Percentiles rank a stretch among this genome's conserved stretches.
Conservation (phyloP, 2,888 invertebrate genomes). For the Callimorpha dominula region DNA sequence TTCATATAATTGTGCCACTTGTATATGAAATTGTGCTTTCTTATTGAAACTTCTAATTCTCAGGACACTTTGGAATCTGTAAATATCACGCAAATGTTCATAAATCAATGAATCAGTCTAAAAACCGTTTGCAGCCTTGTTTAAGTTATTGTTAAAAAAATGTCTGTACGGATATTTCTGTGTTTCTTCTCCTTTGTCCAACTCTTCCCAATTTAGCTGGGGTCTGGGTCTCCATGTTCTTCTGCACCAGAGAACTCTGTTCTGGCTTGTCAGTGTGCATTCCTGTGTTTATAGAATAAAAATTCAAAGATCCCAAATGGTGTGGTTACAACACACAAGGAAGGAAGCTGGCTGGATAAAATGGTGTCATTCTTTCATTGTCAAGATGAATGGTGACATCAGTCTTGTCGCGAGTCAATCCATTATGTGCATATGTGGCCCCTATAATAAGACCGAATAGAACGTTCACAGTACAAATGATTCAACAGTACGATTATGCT, state of each 20-base stretch:
- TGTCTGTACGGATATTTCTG: no score
- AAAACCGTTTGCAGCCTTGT: neutral
- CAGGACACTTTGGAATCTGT: neutral
- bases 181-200: no score
- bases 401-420: slow-evolving; percentile 38
- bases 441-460: slow-evolving; percentile 36
- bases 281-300: slow-evolving; percentile 16
- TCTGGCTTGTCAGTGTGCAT: no score
- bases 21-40: no score
- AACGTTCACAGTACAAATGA: slow-evolving; percentile 36
- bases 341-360: slow-evolving; percentile 41
- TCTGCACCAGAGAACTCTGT: no score
- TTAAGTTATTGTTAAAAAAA: neutral
- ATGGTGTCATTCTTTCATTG: slow-evolving; percentile 36
- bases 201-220: no score
- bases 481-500: slow-evolving; percentile 41
- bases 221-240: no score
- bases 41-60: no score
- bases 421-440: slow-evolving; percentile 34
- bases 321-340: slow-evolving; percentile 28
- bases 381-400: slow-evolving; percentile 42
- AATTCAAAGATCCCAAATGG: slow-evolving; percentile 25
- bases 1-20: no score
- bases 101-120: neutral
- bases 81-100: neutral